Conservation (phyloP, 2,797 vertebrate species). For the Pteropus rufus region DNA sequence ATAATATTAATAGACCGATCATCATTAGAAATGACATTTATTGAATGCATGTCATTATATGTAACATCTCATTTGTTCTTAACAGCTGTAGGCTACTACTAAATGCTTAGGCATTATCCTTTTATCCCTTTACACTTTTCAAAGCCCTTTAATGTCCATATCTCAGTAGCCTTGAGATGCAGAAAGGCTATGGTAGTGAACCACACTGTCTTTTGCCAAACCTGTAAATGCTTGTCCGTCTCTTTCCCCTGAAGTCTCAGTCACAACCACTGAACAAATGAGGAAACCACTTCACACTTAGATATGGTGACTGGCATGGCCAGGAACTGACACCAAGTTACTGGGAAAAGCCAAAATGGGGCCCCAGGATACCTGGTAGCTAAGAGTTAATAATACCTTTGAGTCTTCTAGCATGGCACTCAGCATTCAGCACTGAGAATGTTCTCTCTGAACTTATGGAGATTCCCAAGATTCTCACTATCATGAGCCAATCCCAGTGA, state of each 20-base stretch:
- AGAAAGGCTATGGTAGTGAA: background rate
- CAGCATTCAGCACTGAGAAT: background rate
- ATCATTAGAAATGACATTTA: background rate
- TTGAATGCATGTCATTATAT: background rate
- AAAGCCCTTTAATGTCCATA: background rate
- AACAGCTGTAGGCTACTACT: background rate
- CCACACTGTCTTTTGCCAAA: background rate
- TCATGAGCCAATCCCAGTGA: fast-evolving
- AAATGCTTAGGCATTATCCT: background rate
- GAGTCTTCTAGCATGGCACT: no score
- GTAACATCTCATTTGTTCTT: background rate
- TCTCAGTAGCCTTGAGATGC: background rate
- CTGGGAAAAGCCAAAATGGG: background rate
- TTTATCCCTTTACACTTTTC: background rate
- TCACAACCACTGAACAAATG: background rate
- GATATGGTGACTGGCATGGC: background rate
- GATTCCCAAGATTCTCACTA: background rate
- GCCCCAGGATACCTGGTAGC: background rate
- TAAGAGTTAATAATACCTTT: background rate
- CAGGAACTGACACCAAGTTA: background rate
- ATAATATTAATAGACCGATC: background rate
- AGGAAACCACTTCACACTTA: background rate
- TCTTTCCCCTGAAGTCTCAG: background rate
- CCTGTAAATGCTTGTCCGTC: no score
- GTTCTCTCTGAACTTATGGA: fast-evolving